A percentile compares a stretch with the other conserved stretches of the same genome.
phyloP scores from a whole-genome alignment of 2,113 vertebrate genomes.

The Ibidorhyncha struthersii region DNA sequence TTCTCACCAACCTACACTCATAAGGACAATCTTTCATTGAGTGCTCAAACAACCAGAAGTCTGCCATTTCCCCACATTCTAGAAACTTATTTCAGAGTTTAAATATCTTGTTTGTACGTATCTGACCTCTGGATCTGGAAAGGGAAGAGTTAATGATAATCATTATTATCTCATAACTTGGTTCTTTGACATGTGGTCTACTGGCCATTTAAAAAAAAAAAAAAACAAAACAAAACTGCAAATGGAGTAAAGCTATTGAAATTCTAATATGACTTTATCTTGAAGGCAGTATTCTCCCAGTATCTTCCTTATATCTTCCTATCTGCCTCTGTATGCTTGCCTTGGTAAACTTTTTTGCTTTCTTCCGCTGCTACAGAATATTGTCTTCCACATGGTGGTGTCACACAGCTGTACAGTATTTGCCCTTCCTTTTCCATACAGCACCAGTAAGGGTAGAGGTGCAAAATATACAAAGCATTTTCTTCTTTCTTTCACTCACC shows the following conservation, averaged over 20 bases:
- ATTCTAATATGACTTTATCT: background rate
- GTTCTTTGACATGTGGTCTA: background rate
- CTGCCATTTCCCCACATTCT: background rate
- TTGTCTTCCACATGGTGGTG: background rate
- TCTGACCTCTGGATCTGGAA: background rate
- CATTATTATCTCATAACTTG: background rate
- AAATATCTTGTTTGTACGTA: background rate
- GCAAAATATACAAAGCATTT: background rate
- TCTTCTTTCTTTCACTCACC: background rate
- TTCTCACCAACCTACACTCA: background rate
- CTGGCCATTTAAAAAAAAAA: background rate
- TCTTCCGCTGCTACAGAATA: background rate
- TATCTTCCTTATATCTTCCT: background rate
- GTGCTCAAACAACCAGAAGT: background rate
- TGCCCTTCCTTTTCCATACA: background rate
- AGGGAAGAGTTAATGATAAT: background rate
- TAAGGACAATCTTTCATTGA: background rate
- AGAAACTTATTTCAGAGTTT: background rate
- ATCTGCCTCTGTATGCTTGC: background rate
- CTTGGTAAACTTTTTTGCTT: background rate
- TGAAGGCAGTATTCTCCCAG: background rate
- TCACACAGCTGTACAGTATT: background rate
- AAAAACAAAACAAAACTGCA: background rate
- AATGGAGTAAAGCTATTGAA: background rate
- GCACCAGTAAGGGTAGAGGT: background rate